Base-by-base conservation (phyloP, 64 coral and sea anemone genomes). In the Stylophora pistillata region DNA sequence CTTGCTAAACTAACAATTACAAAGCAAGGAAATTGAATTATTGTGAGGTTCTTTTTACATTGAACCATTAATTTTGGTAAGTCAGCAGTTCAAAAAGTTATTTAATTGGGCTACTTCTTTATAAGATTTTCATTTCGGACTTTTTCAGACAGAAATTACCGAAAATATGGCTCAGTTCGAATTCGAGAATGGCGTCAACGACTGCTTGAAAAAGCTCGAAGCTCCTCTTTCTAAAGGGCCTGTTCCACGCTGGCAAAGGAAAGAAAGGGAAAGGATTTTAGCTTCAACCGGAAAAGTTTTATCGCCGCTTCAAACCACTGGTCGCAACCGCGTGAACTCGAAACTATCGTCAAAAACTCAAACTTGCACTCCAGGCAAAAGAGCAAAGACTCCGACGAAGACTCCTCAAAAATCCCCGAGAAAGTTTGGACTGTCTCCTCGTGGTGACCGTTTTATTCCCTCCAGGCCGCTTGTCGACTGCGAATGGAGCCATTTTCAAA, bases 391-490 rank as follows among this genome's bases (percentile, higher is more conserved):
- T 14, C 58, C 92, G 2, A 88, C 78, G 66, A 88, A 89, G 77
- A 89, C 92, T 1, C 92, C 92, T 14, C 71, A 69, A 25, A 89
- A 89, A 58, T 54, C 86, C 13, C 77, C 76, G 12, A 80, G 77
- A 6, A 56, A 86, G 74, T 71, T 76, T 64, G 78, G 78, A 33
- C 61, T 53, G 29, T 16, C 79, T 59, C 77, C 91, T 13, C 63
- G 72, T 30, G 93, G 88, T 6, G 93, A 94, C 65, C 80, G 93
- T 15, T 94, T 94, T 71, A 94, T 94, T 27, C 93, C 93, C 30
- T 86, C 32, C 79, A 89, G 93, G 56, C 73, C 33, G 74, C n/a
- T 64, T 63, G 79, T 74, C 13, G 88, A 94, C 28, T 86, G 82
- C 81, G 93, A 94, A 59, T 90, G 88, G 82, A 87, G 81, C 62